phyloP scores from a whole-genome alignment of 2,797 vertebrate genomes.

The Lagodon rhomboides region DNA sequence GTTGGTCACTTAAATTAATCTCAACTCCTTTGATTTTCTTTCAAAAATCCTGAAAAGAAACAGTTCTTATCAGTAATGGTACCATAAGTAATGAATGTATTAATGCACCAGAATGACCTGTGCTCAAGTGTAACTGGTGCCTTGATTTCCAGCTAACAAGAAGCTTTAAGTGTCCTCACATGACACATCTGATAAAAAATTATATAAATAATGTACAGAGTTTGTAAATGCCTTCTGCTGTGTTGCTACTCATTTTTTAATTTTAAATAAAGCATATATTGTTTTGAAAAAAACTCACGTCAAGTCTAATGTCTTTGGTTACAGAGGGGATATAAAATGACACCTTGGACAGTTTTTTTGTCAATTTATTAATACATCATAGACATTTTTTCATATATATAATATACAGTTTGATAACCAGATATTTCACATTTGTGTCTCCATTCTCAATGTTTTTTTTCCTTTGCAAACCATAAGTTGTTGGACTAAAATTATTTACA shows the following conservation, averaged over 20 bases:
- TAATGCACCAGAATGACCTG: neutral
- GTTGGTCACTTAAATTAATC: constrained; percentile 7
- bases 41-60: neutral
- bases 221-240: constrained; percentile 45
- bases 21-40: constrained; percentile 11
- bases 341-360: constrained; percentile 63
- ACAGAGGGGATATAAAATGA: constrained; percentile 8
- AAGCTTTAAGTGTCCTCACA: constrained; percentile 12
- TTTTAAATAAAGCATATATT: constrained; percentile 39
- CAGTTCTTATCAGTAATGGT: neutral
- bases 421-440: constrained; percentile 85
- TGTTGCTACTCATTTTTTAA: constrained; percentile 32
- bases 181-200: constrained; percentile 10
- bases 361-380: constrained; percentile 88
- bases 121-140: constrained; percentile 5
- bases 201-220: constrained; percentile 44
- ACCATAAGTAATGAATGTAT: constrained; percentile 14
- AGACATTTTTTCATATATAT: constrained; percentile 88
- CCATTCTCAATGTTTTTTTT: constrained; percentile 81
- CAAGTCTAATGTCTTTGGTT: neutral
- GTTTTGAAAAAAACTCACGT: constrained; percentile 2
- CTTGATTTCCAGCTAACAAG: constrained; percentile 19
- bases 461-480: constrained; percentile 82
- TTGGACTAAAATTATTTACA: constrained; percentile 89
- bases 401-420: constrained; percentile 88